Base-by-base conservation (phyloP, 2,888 invertebrate genomes). In the Ptychoptera contaminata region DNA sequence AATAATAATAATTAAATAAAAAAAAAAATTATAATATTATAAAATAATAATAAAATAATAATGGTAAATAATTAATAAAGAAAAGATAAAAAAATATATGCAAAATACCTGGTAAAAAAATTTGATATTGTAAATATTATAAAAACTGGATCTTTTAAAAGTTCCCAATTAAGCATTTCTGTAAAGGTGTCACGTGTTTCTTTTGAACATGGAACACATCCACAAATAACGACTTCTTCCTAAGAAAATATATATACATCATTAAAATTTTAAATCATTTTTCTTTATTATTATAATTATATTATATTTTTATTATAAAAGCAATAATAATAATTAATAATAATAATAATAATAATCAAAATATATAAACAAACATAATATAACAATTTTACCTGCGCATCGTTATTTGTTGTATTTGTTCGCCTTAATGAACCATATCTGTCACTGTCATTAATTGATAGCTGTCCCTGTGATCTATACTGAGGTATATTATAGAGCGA, bases 41-140 rank as follows among this genome's bases (percentile, higher is more conserved):
- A 15, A 40, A 10, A n/a, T 37, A 6, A n/a, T 14, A 14, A 6
- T n/a, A 14, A 8, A 5, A 5, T 8, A n/a, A 7, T 4, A n/a
- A 10, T 34, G 34, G 34, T 34, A 34, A n/a, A n/a, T 6, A n/a
- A 34, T 34, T 34, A 34, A n/a, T 34, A 7, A 34, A 34, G 34
- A 34, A 23, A 34, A 34, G 34, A 7, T n/a, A n/a, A n/a, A n/a
- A n/a, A n/a, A n/a, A n/a, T n/a, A n/a, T n/a, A n/a, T n/a, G n/a
- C n/a, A n/a, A n/a, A n/a, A 6, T 40, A 40, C 40, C 40, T 40
- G 15, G 65, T 65, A 50, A 61, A 79, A 62, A 98, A 91, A 67
- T 98, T 98, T 35, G 96, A 96, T 44, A 90, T 55, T 11, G 83
- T 79, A 63, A 96, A 97, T 48, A 96, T 67, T 50, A 96, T 70